Evolutionary conservation across 2,888 invertebrate genomes (phyloP).

Genomic region (Phasia obesa): DNA sequence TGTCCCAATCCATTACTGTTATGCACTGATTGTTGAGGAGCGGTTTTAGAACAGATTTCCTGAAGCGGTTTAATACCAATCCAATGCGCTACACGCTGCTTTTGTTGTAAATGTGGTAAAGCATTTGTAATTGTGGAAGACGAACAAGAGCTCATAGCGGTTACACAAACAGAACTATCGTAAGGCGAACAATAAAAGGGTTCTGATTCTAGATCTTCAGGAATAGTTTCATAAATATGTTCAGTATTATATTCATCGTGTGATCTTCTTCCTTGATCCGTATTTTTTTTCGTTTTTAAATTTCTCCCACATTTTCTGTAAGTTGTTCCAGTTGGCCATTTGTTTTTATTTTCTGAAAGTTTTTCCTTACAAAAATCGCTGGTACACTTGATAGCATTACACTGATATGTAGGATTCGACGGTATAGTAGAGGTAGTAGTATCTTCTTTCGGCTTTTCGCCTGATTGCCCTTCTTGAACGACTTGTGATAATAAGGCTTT

Average conservation of each 20-base stretch:
- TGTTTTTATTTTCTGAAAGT: slow-evolving; percentile 33
- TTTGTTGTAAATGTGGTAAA: slow-evolving; percentile 75
- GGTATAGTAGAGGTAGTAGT: slow-evolving; percentile 44
- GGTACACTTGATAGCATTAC: slow-evolving; percentile 2
- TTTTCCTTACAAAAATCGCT: slow-evolving; percentile 41
- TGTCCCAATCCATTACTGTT: slow-evolving; percentile 36
- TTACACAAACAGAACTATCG: slow-evolving; percentile 81
- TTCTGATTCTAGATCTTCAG: slow-evolving; percentile 85
- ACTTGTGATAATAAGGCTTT: slow-evolving; percentile 70
- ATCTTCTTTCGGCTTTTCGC: slow-evolving; percentile 24
- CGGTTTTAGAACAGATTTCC: slow-evolving; percentile 72
- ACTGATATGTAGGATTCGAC: slow-evolving; percentile 45
- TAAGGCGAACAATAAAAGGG: slow-evolving; percentile 87
- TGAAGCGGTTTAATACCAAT: slow-evolving; percentile 75
- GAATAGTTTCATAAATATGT: slow-evolving; percentile 87
- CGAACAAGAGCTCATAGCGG: slow-evolving; percentile 74
- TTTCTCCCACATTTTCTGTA: slow-evolving; percentile 18
- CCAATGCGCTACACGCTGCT: slow-evolving; percentile 80
- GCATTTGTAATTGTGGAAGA: slow-evolving; percentile 70
- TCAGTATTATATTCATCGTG: slow-evolving; percentile 84
- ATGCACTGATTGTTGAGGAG: slow-evolving; percentile 52
- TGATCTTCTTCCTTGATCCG: slow-evolving; percentile 12
- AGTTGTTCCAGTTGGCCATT: slow-evolving; percentile 1
- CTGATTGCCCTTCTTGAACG: slow-evolving; percentile 44
- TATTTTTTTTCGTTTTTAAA: slow-evolving; percentile 6